Evolutionary conservation across 2,797 vertebrate species (phyloP), one percentile per base, ranked within the genome.

Genomic region (Brotula barbata): DNA sequence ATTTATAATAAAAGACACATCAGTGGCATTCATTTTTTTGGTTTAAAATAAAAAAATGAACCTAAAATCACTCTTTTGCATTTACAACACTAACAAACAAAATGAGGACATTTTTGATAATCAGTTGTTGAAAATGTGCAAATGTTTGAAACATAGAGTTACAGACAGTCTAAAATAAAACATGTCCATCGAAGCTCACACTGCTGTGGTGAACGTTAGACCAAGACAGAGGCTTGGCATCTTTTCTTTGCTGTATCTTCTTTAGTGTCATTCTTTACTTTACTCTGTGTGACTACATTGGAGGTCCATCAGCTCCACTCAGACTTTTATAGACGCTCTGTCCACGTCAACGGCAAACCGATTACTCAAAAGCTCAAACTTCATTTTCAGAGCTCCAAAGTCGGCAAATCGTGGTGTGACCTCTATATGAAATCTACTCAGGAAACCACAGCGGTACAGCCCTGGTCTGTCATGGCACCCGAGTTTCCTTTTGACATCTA

Each of bases 271-370:
- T 21, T 40, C 58, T 66, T 51, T 57, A 31, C 44, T 65, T 3
- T 40, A 40, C 31, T 61, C 61, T 67, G 34, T 28, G 9, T 28
- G 41, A 42, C 14, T 62, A 33, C 45, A 68, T 22, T 61, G 57
- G 7, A 64, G 43, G 8, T 64, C 45, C 12, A 37, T 61, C 58
- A 50, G 39, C 40, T 58, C 63, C 20, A 51, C 45, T 17, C 45
- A 46, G 12, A 51, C 16, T 14, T 59, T 7, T n/a, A 20, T 21
- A 45, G 49, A 14, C 47, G 41, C 40, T 21, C 12, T 22, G 46
- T 52, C 33, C 21, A 66, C 8, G 2, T 58, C n/a, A 14, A 57
- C 5, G 13, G 31, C 19, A 59, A 67, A 59, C 41, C 23, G 49
- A 13, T 67, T 65, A 23, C 2, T 6, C 17, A 57, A 28, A 16